Percentiles rank a stretch among this genome's conserved stretches.
phyloP scores from a whole-genome alignment of 2,797 vertebrate species.

The Molossus alvarezi region DNA sequence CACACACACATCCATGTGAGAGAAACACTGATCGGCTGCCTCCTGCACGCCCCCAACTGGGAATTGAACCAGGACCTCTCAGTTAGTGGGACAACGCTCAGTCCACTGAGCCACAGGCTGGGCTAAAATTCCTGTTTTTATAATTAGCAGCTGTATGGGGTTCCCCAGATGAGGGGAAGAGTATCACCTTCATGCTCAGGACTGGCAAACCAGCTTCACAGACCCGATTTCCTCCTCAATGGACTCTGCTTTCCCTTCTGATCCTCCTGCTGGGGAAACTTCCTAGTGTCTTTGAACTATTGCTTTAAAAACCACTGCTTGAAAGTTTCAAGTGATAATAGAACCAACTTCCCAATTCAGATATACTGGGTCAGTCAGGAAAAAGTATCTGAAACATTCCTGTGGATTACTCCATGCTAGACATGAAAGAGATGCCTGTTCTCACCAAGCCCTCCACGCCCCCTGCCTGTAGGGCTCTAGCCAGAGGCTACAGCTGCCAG shows the following conservation, averaged over 20 bases:
- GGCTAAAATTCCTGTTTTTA: not conserved
- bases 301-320: not conserved
- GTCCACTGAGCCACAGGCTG: too few relatives aligned
- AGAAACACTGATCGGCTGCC: too few relatives aligned
- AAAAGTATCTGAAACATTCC: not conserved
- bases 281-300: not conserved
- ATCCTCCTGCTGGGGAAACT: not conserved
- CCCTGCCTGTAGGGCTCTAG: too few relatives aligned
- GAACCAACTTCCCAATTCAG: not conserved
- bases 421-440: fast-evolving
- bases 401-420: too few relatives aligned
- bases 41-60: too few relatives aligned
- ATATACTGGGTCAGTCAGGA: fast-evolving
- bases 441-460: not conserved
- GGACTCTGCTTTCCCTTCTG: not conserved
- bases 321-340: not conserved
- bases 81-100: too few relatives aligned
- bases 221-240: not conserved
- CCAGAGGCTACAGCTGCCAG: not conserved
- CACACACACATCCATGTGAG: too few relatives aligned
- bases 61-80: too few relatives aligned
- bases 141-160: not conserved
- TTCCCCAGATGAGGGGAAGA: not conserved
- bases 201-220: not conserved
- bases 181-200: not conserved